phyloP scores from a whole-genome alignment of 64 coral and sea anemone species.

The Acropora tenuis region DNA sequence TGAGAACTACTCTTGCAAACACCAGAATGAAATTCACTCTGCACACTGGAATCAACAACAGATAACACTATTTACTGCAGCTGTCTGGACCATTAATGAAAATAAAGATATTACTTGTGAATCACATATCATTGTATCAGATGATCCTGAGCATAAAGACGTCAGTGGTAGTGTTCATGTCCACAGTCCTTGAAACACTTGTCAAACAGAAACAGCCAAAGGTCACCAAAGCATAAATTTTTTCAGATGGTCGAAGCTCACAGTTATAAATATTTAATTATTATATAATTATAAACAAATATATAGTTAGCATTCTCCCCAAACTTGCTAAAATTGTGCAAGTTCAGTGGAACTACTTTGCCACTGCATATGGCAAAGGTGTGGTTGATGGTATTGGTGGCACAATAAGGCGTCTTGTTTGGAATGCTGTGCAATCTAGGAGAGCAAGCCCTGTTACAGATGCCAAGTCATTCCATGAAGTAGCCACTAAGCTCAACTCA shows the following conservation, averaged over 20 bases:
- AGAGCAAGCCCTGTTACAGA: too few relatives aligned
- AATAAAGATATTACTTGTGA: background rate
- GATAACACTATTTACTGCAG: slow-evolving; percentile 19
- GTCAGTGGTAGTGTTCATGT: slow-evolving; percentile 42
- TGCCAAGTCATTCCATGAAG: slow-evolving; percentile 28
- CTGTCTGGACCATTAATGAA: slow-evolving; percentile 38
- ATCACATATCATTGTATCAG: background rate
- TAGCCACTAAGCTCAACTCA: slow-evolving; percentile 6
- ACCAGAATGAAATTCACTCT: slow-evolving; percentile 10
- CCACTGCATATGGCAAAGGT: slow-evolving; percentile 43
- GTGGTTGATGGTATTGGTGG: background rate
- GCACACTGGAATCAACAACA: slow-evolving; percentile 24
- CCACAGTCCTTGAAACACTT: background rate
- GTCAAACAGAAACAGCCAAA: slow-evolving; percentile 10
- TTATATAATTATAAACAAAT: slow-evolving; percentile 14
- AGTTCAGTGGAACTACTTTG: slow-evolving; percentile 39
- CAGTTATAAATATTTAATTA: background rate
- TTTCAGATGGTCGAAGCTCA: slow-evolving; percentile 1
- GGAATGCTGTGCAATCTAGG: too few relatives aligned
- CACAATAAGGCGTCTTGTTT: background rate
- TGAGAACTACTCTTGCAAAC: slow-evolving; percentile 14
- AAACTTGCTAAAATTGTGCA: slow-evolving; percentile 7
- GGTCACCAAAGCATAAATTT: slow-evolving; percentile 16
- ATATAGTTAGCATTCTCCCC: slow-evolving; percentile 17
- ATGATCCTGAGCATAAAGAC: slow-evolving; percentile 6